Base-by-base conservation (phyloP, 37 sponge, comb jelly and placozoan genomes). In the Amphimedon queenslandica region DNA sequence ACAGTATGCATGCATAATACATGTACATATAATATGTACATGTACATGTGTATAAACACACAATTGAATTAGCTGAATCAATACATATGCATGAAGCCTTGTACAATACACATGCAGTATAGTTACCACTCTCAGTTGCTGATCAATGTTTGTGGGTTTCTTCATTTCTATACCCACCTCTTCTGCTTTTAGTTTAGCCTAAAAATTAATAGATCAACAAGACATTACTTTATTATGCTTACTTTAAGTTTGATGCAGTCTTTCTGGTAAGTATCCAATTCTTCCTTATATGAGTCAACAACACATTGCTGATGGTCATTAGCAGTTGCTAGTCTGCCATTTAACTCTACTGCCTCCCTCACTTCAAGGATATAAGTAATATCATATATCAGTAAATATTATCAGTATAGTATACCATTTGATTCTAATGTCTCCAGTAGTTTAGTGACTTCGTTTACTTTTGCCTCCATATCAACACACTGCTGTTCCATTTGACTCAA, bases 51-150 rank as follows among this genome's bases (percentile, higher is more conserved):
- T 6, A 4, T 32, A 47, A 36, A 36, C 57, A 66, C 34, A 65
- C 34, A 65, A 28, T 18, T 47, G 53, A 47, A 47, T 47, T 18
- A 47, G 53, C 53, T 47, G 8, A 47, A 47, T 18, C 13, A 47
- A 47, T 47, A 47, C 53, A 47, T 47, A 13, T 47, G 13, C 53
- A 47, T 47, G 13, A 8, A 18, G 53, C 13, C 8, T 13, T 18
- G 53, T 47, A 47, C 53, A 47, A 13, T 47, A 47, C 13, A 18
- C 53, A 47, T 47, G 53, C 13, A 47, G 13, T 28, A 58, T 4
- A 23, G 24, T 11, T 78, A 83, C 89, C 80, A 88, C 74, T 69
- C 70, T 88, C 42, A 88, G 57, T 41, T 88, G 80, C 57, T 83
- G 80, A 27, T 78, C 84, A 34, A 51, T 35, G 24, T 64, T 37